phyloP scores from a whole-genome alignment of 2,113 vertebrate genomes.

The Pelecanus crispus region DNA sequence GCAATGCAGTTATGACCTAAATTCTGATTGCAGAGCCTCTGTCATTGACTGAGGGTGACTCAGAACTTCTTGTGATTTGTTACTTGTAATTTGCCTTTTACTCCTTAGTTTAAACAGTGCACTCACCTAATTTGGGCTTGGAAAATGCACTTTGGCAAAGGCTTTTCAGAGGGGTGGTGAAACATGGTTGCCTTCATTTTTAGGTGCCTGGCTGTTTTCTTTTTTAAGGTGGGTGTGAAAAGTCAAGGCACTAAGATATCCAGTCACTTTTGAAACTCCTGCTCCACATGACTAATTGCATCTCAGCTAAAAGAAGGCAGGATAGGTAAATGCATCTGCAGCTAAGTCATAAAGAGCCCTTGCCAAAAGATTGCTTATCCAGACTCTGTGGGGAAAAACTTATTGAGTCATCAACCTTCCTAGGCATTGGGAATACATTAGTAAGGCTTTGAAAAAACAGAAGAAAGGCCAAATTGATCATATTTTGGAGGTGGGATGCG shows the following conservation, averaged over 20 bases:
- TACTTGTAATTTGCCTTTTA: not conserved
- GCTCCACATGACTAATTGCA: not conserved
- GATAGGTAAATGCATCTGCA: not conserved
- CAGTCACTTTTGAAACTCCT: not conserved
- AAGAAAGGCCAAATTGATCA: not conserved
- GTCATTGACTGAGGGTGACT: not conserved
- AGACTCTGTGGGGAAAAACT: not conserved
- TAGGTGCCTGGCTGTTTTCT: not conserved
- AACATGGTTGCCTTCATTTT: not conserved
- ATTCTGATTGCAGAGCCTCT: not conserved
- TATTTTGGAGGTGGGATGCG: not conserved
- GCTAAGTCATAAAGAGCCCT: not conserved
- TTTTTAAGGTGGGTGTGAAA: not conserved
- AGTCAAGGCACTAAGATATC: not conserved
- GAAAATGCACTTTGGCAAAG: not conserved
- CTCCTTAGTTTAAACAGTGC: not conserved
- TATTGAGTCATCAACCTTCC: conserved; percentile 4
- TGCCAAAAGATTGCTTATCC: not conserved
- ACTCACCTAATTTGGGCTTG: not conserved
- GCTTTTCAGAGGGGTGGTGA: not conserved
- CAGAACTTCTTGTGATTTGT: not conserved
- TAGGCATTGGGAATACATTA: not conserved
- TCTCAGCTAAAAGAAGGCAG: not conserved
- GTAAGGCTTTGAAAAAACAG: not conserved
- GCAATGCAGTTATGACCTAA: not conserved